Base-by-base conservation (phyloP, 1,140 invertebrate species). In the Centruroides sculpturatus region DNA sequence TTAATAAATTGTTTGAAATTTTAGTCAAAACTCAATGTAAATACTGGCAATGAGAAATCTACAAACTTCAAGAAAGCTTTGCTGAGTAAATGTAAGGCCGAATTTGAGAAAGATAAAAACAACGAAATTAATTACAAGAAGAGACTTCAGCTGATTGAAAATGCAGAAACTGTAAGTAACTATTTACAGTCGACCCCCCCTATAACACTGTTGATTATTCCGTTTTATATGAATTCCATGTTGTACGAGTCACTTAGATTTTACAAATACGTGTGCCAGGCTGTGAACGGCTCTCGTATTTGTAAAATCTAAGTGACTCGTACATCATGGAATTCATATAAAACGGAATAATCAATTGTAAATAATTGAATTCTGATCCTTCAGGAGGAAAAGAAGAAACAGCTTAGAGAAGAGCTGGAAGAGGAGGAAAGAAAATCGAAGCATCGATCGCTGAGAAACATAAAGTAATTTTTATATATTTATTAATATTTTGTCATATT, bases 401-500 rank as follows among this genome's bases (percentile, higher is more conserved):
- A 79, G 53, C 61, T 81, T 7, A 73, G 77, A 65, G 73, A 87
- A 11, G 66, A 71, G 56, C 71, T 74, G 50, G 83, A 88, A 60
- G 86, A 89, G 68, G 83, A 85, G 62, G 85, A 89, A 68, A 78
- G 84, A 41, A 81, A 81, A 69, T 78, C 88, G 56, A 81, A 89
- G 62, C 79, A 85, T 69, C 83, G 87, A 71, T 90, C 87, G 34
- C 83, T 92, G 54, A 90, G 90, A 67, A 91, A 89, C 71, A 88
- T 92, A 57, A 80, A 86, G 74, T 89, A 53, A 59, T 3, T 23
- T 23, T 23, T 23, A 23, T 2, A 23, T 2, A 23, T 23, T 23
- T 23, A 1, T 23, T 23, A 23, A 23, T 23, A 23, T 23, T 23
- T 23, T 23, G 23, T 23, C 23, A 23, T 2, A 23, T 23, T 1